Evolutionary conservation across 2,888 invertebrate species (phyloP), one percentile per base, ranked within the genome.

Genomic region (Drosophila quinaria): DNA sequence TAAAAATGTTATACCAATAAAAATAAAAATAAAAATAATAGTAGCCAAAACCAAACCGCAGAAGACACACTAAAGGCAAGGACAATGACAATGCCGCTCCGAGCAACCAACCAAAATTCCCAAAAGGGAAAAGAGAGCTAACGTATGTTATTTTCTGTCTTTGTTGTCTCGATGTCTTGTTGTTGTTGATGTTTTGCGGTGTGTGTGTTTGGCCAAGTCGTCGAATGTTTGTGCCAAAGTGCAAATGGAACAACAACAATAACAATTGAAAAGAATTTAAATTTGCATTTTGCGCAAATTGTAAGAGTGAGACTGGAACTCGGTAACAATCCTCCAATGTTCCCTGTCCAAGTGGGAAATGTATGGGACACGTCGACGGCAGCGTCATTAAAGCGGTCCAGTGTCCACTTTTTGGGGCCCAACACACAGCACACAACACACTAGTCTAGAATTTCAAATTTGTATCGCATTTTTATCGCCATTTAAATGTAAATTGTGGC

Each of bases 191-290:
- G 42, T 17, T 39, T 35, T 52, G 35, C 44, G 52, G 60, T 65
- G 50, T 25, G 50, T 25, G 25, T 67, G 61, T 70, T 58, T 60
- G 63, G 65, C 72, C 75, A 71, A 83, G 84, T 71, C 87, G 86
- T 70, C 70, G 88, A 80, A 70, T 74, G 77, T 61, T 80, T 82
- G 72, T 83, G 87, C 83, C 87, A 75, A 83, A 84, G 81, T 80
- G 90, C 89, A 87, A 89, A 86, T 89, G 81, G 82, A 87, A 89
- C 85, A 84, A 68, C 73, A 87, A 87, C 73, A 88, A 90, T 90
- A 91, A 90, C 90, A 91, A 90, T 85, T 83, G 90, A 90, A 91
- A 80, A 82, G 91, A 90, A 91, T 90, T 90, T 90, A 91, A 91
- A 90, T 90, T 90, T 90, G 89, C 90, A 91, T 90, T 90, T 89